phyloP scores from a whole-genome alignment of 53 echinoderm and acorn worm species.

The Apostichopus leukothele region DNA sequence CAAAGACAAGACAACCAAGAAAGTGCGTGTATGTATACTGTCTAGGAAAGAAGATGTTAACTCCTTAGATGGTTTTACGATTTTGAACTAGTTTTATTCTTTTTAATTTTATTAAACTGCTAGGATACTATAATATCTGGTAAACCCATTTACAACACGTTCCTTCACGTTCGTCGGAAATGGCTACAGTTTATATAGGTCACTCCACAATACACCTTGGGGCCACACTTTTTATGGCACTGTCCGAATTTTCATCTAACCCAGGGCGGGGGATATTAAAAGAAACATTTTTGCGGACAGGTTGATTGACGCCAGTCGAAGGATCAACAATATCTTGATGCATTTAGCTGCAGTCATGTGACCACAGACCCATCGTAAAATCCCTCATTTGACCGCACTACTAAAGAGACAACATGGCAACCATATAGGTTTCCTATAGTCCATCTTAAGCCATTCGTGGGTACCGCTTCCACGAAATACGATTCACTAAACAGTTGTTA shows the following conservation, averaged over 20 bases:
- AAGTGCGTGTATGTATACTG: too few species aligned
- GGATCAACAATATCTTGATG: not conserved
- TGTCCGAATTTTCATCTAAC: conserved; percentile 1
- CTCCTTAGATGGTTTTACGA: too few species aligned
- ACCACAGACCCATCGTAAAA: not conserved
- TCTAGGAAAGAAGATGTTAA: too few species aligned
- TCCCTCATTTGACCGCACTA: conserved; percentile 20
- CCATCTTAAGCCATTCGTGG: not conserved
- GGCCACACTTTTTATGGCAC: not conserved
- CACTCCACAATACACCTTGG: not conserved
- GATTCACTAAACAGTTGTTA: conserved; percentile 2
- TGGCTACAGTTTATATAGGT: not conserved
- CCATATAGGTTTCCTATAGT: too few species aligned
- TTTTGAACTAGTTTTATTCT: too few species aligned
- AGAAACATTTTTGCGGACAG: conserved; percentile 5
- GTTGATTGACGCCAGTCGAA: not conserved
- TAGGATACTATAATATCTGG: not conserved
- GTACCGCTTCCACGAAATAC: conserved; percentile 9
- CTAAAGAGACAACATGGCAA: not conserved
- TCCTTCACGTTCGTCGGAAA: not conserved
- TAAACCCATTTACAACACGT: not conserved
- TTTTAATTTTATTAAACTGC: too few species aligned
- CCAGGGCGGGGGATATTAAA: conserved; percentile 1
- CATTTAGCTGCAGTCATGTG: not conserved
- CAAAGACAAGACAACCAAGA: too few species aligned